Evolutionary conservation across 2,888 invertebrate genomes (phyloP), one percentile per base, ranked within the genome.

Genomic region (Agriopis marginaria): DNA sequence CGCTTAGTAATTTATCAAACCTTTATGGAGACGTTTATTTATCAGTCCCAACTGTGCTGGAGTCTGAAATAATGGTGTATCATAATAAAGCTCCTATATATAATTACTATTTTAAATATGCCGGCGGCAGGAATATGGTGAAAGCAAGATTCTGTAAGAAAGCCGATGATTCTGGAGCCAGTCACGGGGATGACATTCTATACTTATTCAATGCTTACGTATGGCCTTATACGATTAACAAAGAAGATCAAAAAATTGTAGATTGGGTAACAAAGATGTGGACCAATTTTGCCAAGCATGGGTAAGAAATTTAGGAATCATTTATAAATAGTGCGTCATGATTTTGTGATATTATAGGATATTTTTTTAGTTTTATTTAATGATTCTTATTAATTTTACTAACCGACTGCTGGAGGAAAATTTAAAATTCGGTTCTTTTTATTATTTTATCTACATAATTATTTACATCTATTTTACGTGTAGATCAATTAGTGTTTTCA

Each of bases 221-320:
- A 7, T 86, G 88, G 81, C 89, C 90, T 0, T 88, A 88, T 42
- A 66, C 78, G n/a, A 82, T 89, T 11, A 86, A 67, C 51, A 68
- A 79, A 49, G 72, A 81, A 49, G 93, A 93, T 77, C 75, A 75
- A 23, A 75, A 75, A 71, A 77, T 91, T 14, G 87, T 93, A 23
- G 80, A 90, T 17, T 79, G 79, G 73, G 84, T 93, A 76, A 91
- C 92, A 1, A 83, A 80, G 47, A 77, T 93, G 79, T 93, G 93
- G 93, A 90, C 88, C 0, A 90, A 93, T 73, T 93, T 92, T 73
- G 93, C 93, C 3, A 93, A 92, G 83, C 88, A 86, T 73, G 90
- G 92, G 93, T 93, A 78, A 32, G 82, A 61, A 0, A 0, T 54
- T n/a, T 10, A 54, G 32, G 9, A 42, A 32, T 32, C 32, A 3